phyloP scores from a whole-genome alignment of 2,888 invertebrate species.

The Neoascia interrupta region DNA sequence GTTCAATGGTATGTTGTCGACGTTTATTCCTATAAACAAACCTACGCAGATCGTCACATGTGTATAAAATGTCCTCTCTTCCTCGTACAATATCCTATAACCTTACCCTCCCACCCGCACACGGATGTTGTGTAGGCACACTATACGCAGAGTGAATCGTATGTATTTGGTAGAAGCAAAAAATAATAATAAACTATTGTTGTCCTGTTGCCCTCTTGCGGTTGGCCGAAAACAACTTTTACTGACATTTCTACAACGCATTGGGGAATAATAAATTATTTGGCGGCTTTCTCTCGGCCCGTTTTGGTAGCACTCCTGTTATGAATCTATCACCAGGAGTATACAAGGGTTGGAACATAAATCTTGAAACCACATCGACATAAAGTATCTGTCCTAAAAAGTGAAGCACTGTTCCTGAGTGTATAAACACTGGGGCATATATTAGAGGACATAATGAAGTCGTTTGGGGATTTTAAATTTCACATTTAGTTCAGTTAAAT shows the following conservation, averaged over 20 bases:
- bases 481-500: conserved; percentile 49
- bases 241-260: conserved; percentile 69
- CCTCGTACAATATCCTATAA: no score
- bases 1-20: conserved; percentile 47
- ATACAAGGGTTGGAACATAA: conserved; percentile 67
- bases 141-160: not conserved
- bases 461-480: conserved; percentile 66
- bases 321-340: conserved; percentile 66
- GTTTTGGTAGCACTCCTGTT: conserved; percentile 39
- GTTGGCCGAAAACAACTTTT: conserved; percentile 68
- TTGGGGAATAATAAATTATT: conserved; percentile 69
- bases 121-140: conserved; percentile 3
- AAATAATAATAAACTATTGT: conserved; percentile 58
- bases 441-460: conserved; percentile 53
- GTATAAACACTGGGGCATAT: conserved; percentile 16
- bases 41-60: not conserved
- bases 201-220: conserved; percentile 63
- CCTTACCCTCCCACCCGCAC: not conserved
- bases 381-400: conserved; percentile 56
- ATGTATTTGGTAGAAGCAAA: not conserved
- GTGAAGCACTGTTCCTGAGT: not conserved
- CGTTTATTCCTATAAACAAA: not conserved
- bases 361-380: conserved; percentile 68
- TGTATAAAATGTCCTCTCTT: no score
- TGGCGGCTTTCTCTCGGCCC: conserved; percentile 59